Evolutionary conservation across 2,888 invertebrate genomes (phyloP).

Genomic region (Endotricha flammealis): DNA sequence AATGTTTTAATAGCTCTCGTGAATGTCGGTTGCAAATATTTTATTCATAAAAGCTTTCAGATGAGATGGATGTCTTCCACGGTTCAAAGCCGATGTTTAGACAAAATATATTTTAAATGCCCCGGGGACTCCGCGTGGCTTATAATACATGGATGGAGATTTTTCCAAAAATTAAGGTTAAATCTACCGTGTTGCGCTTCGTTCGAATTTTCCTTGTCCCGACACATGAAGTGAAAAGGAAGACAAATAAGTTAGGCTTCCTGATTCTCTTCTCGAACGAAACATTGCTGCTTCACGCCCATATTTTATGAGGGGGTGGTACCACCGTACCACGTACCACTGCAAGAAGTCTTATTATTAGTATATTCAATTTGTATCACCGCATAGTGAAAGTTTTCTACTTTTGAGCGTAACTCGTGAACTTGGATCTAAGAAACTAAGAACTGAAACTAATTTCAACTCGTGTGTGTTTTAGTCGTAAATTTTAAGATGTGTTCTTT

Average conservation of each 20-base stretch:
- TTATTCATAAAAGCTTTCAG: slow-evolving; percentile 11
- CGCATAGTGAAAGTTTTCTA: not conserved
- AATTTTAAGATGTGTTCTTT: not conserved
- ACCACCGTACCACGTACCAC: no score
- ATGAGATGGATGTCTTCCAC: slow-evolving; percentile 1
- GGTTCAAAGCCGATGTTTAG: slow-evolving; percentile 1
- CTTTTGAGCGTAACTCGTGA: not conserved
- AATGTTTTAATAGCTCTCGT: slow-evolving; percentile 2
- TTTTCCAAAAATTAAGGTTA: no score
- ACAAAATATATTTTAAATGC: slow-evolving; percentile 1
- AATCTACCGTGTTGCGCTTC: no score
- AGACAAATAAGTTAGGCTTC: no score
- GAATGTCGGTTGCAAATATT: not conserved
- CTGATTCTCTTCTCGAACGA: no score
- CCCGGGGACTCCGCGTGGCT: not conserved
- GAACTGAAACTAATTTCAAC: not conserved
- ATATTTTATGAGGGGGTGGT: no score
- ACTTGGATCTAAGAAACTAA: not conserved
- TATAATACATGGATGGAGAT: no score
- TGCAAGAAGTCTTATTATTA: no score
- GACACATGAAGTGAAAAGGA: no score
- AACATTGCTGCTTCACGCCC: no score
- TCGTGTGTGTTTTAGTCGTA: not conserved
- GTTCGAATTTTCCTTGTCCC: no score
- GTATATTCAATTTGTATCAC: no score